Percentiles rank a stretch among this genome's conserved stretches.
Conservation (phyloP, 2,888 invertebrate genomes). For the Drosophila kuntzei region DNA sequence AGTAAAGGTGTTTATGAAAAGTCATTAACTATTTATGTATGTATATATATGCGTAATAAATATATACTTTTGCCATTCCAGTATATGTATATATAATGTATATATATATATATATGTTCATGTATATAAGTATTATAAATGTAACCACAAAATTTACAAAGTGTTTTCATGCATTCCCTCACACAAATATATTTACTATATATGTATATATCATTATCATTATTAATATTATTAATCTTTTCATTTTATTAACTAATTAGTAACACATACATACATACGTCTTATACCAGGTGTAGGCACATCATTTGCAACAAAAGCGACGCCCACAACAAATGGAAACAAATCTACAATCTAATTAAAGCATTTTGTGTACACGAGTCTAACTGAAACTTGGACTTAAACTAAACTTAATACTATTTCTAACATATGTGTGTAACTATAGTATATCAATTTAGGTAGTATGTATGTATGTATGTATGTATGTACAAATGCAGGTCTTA, state of each 20-base stretch:
- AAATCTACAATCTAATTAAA: slow-evolving; percentile 79
- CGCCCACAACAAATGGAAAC: slow-evolving; percentile 73
- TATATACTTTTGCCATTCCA: slow-evolving; percentile 46
- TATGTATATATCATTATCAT: slow-evolving; percentile 15
- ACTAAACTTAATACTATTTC: slow-evolving; percentile 25
- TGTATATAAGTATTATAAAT: slow-evolving; percentile 56
- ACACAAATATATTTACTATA: slow-evolving; percentile 24
- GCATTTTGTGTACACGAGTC: slow-evolving; percentile 69
- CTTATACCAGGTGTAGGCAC: slow-evolving; percentile 74
- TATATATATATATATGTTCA: slow-evolving; percentile 34
- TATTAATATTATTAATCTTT: slow-evolving; percentile 8
- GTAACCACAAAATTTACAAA: slow-evolving; percentile 70
- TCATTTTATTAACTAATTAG: slow-evolving; percentile 37
- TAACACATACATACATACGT: slow-evolving; percentile 31
- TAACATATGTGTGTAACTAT: slow-evolving; percentile 46
- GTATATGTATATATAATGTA: slow-evolving; percentile 26
- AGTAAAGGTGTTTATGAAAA: slow-evolving; percentile 62
- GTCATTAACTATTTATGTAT: slow-evolving; percentile 52
- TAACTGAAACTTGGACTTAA: slow-evolving; percentile 50
- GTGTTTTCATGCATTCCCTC: slow-evolving; percentile 34
- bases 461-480: slow-evolving; percentile 39
- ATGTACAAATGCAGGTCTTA: slow-evolving; percentile 45
- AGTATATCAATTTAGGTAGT: slow-evolving; percentile 15
- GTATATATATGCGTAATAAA: slow-evolving; percentile 50
- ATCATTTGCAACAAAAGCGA: slow-evolving; percentile 76